Conservation (phyloP, 2,113 vertebrate genomes). For the Cairina moschata region DNA sequence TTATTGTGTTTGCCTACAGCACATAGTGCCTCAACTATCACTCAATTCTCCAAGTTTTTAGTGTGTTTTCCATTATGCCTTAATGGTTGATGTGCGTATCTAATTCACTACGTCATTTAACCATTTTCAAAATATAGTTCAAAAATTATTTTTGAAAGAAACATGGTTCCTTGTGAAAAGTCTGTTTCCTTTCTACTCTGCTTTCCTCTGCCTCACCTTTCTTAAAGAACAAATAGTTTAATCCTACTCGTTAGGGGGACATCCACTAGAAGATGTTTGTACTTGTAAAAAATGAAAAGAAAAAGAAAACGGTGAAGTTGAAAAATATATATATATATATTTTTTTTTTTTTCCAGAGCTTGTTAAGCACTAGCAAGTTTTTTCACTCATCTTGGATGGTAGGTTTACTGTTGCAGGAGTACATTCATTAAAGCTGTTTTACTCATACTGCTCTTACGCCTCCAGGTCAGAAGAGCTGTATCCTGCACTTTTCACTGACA, state of each 20-base stretch:
- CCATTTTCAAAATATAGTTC: not conserved
- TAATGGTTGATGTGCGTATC: not conserved
- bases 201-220: not conserved
- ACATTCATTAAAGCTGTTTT: conserved; percentile 18
- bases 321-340: not conserved
- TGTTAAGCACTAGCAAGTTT: not conserved
- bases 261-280: not conserved
- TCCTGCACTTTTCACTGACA: not conserved
- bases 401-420: not conserved
- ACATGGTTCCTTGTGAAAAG: not conserved
- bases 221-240: not conserved
- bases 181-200: not conserved
- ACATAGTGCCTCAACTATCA: not conserved
- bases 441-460: not conserved
- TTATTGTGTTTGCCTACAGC: not conserved
- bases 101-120: not conserved
- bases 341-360: not conserved
- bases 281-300: not conserved
- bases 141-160: not conserved
- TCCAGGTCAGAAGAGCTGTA: not conserved
- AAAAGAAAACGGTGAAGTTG: not conserved
- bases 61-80: not conserved
- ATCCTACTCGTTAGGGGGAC: not conserved
- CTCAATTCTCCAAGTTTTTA: not conserved
- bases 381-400: not conserved